Base-by-base conservation (phyloP, 2,113 vertebrate genomes). In the Thomomys bottae region DNA sequence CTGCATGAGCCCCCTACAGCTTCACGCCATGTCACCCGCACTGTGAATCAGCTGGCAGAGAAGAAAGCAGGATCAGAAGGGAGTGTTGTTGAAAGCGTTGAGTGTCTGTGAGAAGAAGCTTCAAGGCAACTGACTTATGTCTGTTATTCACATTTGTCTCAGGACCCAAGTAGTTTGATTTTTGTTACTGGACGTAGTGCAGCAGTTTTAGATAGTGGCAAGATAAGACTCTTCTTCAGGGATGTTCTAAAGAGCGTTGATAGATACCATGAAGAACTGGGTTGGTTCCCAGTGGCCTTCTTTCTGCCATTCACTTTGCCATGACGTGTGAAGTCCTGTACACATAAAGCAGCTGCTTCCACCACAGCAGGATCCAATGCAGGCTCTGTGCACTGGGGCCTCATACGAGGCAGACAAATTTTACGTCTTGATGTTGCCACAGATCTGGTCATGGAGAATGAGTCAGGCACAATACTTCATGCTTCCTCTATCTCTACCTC, bases 201-300 rank as follows among this genome's bases (percentile, higher is more conserved):
- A 79, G 21, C 28, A 49, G 17, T 8, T 45, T 71, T 24, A 11
- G 2, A 0, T 32, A 61, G 3, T 6, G 32, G 36, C 5, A 26
- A 59, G 40, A 57, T 42, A 73, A 17, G 4, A 54, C 38, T n/a
- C 2, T 82, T 45, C 34, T 40, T n/a, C n/a, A n/a, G 6, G 2
- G 15, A 34, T 32, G 18, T 49, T 7, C 0, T 23, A 6, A 61
- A 71, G 21, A 14, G 8, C 1, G 30, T 10, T 30, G 26, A 32
- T 30, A 23, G 28, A 45, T 88, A 32, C 3, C 15, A 23, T 0
- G 4, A 0, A 0, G 0, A 64, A 4, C 0, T 30, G 40, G 5
- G 1, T 9, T 3, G 11, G 15, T 4, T 42, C n/a, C n/a, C 23
- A 23, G 4, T 24, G 8, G 17, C 2, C 0, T 32, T 3, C 20